Base-by-base conservation (phyloP, 2,113 vertebrate species). In the Gadus chalcogrammus region DNA sequence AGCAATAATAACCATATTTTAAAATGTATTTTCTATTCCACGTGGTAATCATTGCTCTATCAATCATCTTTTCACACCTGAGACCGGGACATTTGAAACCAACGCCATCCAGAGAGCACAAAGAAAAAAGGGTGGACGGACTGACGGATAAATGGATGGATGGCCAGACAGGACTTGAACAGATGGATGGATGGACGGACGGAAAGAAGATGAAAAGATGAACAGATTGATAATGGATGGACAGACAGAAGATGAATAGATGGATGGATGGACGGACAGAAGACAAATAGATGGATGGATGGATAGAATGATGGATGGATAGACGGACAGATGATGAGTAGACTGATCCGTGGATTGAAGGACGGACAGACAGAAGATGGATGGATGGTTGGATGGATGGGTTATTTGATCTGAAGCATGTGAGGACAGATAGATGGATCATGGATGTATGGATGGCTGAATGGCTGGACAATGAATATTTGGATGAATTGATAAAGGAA, bases 71-170 rank as follows among this genome's bases (percentile, higher is more conserved):
- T 61, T 70, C 38, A 55, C 27, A 68, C 0, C 18, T 15, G 64
- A 35, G 71, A 52, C 74, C 3, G 15, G 75, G 67, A 62, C 16
- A n/a, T 5, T 7, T 38, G 53, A 31, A 42, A 68, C 67, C 53
- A 61, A 27, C 61, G 61, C 70, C 64, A 71, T 77, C 70, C 72
- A 20, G 71, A 24, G 18, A 65, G 35, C 66, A 28, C 15, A 22
- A 13, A 61, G 35, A 68, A n/a, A 62, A 3, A 62, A 3, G 55
- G 6, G 62, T 11, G 9, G 62, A 28, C 5, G 61, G 61, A 64
- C 9, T 16, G 62, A 38, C 52, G 31, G n/a, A 69, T 48, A 1
- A 9, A 17, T 61, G 24, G 58, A 28, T n/a, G 31, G 15, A 61
- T 16, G 60, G 35, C 52, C 48, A n/a, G 68, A 69, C 31, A 65